Evolutionary conservation across 2,113 vertebrate species (phyloP), one percentile per base, ranked within the genome.

Genomic region (Grus americana): DNA sequence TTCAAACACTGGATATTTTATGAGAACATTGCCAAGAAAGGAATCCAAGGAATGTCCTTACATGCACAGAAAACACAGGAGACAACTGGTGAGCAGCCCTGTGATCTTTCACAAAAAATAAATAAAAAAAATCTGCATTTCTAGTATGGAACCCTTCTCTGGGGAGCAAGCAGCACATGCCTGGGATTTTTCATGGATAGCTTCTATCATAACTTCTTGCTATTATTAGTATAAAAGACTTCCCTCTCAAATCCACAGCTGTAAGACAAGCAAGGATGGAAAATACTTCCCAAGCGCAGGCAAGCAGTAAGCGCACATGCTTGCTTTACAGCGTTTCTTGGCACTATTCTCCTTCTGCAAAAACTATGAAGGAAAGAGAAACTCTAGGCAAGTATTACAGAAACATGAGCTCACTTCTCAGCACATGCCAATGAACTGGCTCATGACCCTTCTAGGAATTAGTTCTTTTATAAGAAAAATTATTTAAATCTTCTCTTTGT

Each of bases 41-140:
- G 98, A 98, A 98, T 98, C 94, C 92, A 90, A 98, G 89, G 98
- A 98, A 98, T 98, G 98, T 94, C 95, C 93, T 91, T 95, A 97
- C 78, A 81, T 46, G 49, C 67, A 97, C 85, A 96, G 91, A 97
- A 42, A 42, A 97, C 90, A 93, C 83, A 95, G 5, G 11, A 97
- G 97, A 98, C 98, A 98, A 98, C 98, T 98, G 98, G 97, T 93
- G 86, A 97, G 94, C 93, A 95, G 88, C 84, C 72, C 95, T 96
- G 83, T 90, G 94, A 95, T 95, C 93, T 90, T 65, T 79, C 12
- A 85, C 72, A 83, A 78, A 87, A 93, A 92, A 86, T 36, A 94
- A 94, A 92, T 47, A 74, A 82, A 68, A 61, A 73, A 90, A 76
- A 54, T 44, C 82, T 12, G 40, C 86, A 93, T 84, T 97, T 97